Conservation (phyloP, 2,113 vertebrate species). For the Silurus asotus region DNA sequence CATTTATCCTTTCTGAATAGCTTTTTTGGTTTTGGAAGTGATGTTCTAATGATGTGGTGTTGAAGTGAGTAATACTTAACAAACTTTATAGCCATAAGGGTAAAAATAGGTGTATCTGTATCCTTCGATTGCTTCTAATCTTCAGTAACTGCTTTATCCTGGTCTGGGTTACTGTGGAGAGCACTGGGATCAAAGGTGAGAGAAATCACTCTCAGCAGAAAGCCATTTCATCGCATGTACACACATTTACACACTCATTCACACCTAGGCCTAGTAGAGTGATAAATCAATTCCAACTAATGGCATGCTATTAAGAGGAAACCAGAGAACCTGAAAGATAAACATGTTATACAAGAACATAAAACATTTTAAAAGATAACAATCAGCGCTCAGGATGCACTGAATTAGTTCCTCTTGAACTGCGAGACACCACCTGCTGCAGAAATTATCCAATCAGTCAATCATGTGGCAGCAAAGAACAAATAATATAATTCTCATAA, state of each 20-base stretch:
- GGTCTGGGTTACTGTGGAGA: not conserved
- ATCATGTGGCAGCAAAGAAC: not conserved
- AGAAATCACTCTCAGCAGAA: not conserved
- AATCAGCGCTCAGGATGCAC: not conserved
- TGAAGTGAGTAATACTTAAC: not conserved
- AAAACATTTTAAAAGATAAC: not conserved
- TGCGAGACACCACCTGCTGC: not conserved
- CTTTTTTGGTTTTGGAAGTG: not conserved
- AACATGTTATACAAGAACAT: not conserved
- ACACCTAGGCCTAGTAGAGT: not conserved
- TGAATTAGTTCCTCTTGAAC: not conserved
- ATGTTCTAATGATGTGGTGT: too few relatives aligned
- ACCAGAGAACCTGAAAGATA: not conserved
- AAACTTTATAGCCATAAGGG: not conserved
- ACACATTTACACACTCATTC: not conserved
- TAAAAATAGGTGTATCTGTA: not conserved
- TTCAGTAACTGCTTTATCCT: not conserved
- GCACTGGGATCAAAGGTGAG: not conserved
- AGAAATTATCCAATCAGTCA: not conserved
- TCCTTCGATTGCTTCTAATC: not conserved
- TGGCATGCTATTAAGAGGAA: not conserved
- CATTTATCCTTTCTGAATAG: not conserved
- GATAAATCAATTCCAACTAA: not conserved
- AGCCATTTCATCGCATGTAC: not conserved
- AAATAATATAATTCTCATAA: not conserved